Percentiles rank a stretch among this genome's conserved stretches.
These are phyloP conservation scores for Phalacrocorax carbo DNA, from an alignment of 2,113 vertebrate species.

Conservation along the genomic window DNA sequence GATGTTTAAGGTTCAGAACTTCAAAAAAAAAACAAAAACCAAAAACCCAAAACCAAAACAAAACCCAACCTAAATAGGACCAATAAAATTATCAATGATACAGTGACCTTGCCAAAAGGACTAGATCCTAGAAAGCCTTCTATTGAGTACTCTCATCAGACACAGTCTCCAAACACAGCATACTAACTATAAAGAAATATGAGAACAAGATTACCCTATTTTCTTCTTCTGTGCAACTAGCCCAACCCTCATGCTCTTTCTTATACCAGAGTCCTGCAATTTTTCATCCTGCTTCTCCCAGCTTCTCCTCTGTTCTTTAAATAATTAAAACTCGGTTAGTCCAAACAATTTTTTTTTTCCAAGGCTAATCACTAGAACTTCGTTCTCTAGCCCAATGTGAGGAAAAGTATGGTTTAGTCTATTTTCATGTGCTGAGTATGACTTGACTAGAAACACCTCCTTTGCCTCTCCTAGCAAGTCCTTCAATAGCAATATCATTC, in stretches of 20 bases:
- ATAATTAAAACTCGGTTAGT: neutral
- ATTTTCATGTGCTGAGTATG: neutral
- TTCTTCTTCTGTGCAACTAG: neutral
- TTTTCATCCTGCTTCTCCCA: neutral
- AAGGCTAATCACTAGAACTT: neutral
- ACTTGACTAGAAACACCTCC: neutral
- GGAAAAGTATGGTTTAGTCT: neutral
- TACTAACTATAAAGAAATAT: neutral
- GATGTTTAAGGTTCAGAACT: neutral
- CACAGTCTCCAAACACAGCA: neutral
- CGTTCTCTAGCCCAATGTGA: neutral
- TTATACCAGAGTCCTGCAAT: neutral
- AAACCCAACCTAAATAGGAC: neutral
- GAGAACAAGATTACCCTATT: neutral
- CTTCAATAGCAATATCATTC: neutral
- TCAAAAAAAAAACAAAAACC: neutral
- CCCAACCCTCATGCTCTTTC: neutral
- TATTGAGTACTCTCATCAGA: neutral
- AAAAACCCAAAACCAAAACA: neutral
- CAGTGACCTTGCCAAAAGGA: neutral
- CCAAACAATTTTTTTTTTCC: neutral
- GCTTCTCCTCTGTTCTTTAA: neutral
- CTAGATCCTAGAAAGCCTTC: neutral
- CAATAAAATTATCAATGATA: neutral
- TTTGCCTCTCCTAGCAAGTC: neutral